Conservation (phyloP, 1,140 invertebrate species). For the Sycophila sp. region DNA sequence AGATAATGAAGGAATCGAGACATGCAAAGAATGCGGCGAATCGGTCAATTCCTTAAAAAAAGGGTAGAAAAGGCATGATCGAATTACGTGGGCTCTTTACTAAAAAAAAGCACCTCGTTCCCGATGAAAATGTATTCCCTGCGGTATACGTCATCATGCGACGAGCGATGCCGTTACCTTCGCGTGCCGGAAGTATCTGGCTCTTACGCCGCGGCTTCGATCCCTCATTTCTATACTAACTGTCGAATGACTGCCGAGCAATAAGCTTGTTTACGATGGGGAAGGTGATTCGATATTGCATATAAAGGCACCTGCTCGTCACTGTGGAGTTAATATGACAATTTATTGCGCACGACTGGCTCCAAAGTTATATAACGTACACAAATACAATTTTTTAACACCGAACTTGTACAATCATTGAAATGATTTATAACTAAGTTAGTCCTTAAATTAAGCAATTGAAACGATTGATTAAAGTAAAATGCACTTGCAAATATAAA, state of each 20-base stretch:
- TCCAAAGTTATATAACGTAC: no score
- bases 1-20: constrained; percentile 19
- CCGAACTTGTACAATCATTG: no score
- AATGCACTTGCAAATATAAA: no score
- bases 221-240: constrained; percentile 21
- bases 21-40: constrained; percentile 33
- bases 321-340: no score
- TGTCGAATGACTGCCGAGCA: not conserved
- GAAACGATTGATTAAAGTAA: no score
- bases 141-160: constrained; percentile 4
- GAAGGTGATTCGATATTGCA: not conserved
- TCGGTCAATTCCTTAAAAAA: constrained; percentile 30
- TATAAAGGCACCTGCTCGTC: no score
- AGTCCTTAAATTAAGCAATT: no score
- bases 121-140: not conserved
- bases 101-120: not conserved
- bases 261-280: constrained; percentile 25
- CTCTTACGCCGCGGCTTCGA: constrained; percentile 27
- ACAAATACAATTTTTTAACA: no score
- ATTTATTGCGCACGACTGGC: no score
- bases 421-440: no score
- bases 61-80: not conserved
- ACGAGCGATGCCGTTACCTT: not conserved
- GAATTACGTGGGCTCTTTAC: not conserved
- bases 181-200: constrained; percentile 33